Evolutionary conservation across 1,140 invertebrate species (phyloP), one percentile per base, ranked within the genome.

Genomic region (Paramacrobiotus metropolitanus): DNA sequence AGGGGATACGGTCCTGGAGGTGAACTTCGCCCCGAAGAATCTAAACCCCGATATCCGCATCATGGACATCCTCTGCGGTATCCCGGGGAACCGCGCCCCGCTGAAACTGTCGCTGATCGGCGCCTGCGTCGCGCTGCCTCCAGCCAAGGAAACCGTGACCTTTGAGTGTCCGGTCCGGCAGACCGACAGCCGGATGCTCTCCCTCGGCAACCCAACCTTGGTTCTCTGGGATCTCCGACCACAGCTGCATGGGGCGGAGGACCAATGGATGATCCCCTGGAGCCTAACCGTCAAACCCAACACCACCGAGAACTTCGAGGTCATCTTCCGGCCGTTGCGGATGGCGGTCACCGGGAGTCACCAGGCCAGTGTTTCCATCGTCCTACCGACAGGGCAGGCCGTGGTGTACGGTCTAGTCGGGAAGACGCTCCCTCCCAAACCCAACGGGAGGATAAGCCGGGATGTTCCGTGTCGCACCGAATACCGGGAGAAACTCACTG

Each of bases 121-220:
- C 24, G 15, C 48, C 9, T 55, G 48, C 48, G 4, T 55, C 4
- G 15, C 48, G 9, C 48, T 24, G 4, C 15, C 24, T 24, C 15
- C 24, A 24, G 4, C 48, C 15, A 55, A 55, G 28, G 48, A 55
- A 15, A 24, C 24, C 15, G 9, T 55, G 4, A 28, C 9, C 15
- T 55, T 55, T 55, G 48, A 55, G 28, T 55, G 48, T 28, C 48
- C 48, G 24, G 48, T 55, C 9, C 48, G 48, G 9, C 15, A 55
- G 48, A 20, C 48, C 15, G 48, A 55, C 24, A 4, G 15, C 48
- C 15, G 28, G 48, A 15, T 9, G 28, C 28, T 55, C 15, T 20
- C 48, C 24, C 15, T 55, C 24, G 28, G 15, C 24, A 55, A 55
- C 48, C 15, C 48, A 4, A 55, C 48, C 15, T 9, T 24, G 4